Conservation (phyloP, 2,888 invertebrate species). For the Ophioninae sp. region DNA sequence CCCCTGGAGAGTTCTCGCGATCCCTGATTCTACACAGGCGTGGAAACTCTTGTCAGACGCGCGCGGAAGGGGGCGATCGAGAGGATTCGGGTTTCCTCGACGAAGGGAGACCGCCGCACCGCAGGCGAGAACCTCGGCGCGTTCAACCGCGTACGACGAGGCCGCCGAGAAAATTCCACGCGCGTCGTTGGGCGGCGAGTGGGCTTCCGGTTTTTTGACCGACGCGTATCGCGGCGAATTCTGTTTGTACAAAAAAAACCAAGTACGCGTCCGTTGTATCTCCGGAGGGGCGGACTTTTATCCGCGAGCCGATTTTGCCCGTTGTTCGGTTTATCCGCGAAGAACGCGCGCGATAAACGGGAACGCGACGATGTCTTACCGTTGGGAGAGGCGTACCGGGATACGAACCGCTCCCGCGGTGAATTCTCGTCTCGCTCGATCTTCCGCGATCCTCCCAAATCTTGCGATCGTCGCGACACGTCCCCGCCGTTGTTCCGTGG, state of each 20-base stretch:
- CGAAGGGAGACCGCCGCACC: not conserved
- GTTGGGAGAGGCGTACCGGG: slow-evolving; percentile 30
- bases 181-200: not conserved
- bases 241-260: not conserved
- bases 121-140: not conserved
- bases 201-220: slow-evolving; percentile 4
- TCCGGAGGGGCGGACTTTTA: too few relatives aligned
- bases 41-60: slow-evolving; percentile 86
- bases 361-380: slow-evolving; percentile 47
- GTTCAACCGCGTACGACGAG: not conserved
- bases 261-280: not conserved
- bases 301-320: too few relatives aligned
- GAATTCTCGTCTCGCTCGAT: slow-evolving; percentile 84
- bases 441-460: slow-evolving; percentile 86
- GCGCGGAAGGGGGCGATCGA: slow-evolving; percentile 82
- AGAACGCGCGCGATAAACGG: too few relatives aligned
- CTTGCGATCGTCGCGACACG: slow-evolving; percentile 83
- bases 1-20: slow-evolving; percentile 81
- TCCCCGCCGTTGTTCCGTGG: slow-evolving; percentile 5
- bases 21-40: slow-evolving; percentile 86
- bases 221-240: slow-evolving; percentile 9
- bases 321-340: too few relatives aligned
- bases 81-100: not conserved
- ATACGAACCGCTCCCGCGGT: slow-evolving; percentile 37
- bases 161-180: not conserved